phyloP scores from a whole-genome alignment of 92 coral and sea anemone genomes.

The Scolanthus callimorphus region DNA sequence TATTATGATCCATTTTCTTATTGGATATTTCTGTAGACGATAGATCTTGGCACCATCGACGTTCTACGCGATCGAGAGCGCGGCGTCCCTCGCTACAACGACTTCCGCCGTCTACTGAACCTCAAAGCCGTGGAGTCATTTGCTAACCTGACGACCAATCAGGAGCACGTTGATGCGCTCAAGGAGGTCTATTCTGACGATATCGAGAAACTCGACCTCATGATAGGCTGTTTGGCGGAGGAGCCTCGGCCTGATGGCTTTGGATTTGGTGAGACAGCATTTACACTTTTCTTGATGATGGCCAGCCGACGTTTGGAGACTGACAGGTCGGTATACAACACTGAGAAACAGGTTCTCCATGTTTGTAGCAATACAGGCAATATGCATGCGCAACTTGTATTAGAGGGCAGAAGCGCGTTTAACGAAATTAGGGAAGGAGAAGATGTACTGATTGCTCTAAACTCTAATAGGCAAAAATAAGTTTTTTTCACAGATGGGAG shows the following conservation, averaged over 20 bases:
- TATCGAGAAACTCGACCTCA: constrained; percentile 70
- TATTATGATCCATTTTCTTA: too few relatives aligned
- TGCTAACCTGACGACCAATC: constrained; percentile 63
- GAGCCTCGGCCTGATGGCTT: constrained; percentile 78
- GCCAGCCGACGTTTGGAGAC: constrained; percentile 75
- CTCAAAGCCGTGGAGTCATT: constrained; percentile 67
- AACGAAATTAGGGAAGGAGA: too few relatives aligned
- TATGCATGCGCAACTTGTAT: too few relatives aligned
- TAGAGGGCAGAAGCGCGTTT: too few relatives aligned
- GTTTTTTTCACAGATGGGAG: too few relatives aligned
- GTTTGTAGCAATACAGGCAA: too few relatives aligned
- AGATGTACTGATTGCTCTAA: too few relatives aligned
- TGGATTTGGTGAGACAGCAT: constrained; percentile 84
- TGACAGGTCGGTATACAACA: too few relatives aligned
- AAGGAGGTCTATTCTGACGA: constrained; percentile 63
- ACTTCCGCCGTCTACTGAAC: constrained; percentile 57
- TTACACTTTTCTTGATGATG: constrained; percentile 66
- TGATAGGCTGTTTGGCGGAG: constrained; percentile 82
- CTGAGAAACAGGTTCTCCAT: too few relatives aligned
- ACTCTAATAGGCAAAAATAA: too few relatives aligned
- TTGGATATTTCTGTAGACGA: constrained; percentile 17
- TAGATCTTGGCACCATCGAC: constrained; percentile 78
- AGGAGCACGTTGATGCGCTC: constrained; percentile 46
- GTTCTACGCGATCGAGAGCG: constrained; percentile 81
- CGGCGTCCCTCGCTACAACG: constrained; percentile 75